Evolutionary conservation across 1,140 invertebrate genomes (phyloP), one percentile per base, ranked within the genome.

Genomic region (Scaptomyza hsui): DNA sequence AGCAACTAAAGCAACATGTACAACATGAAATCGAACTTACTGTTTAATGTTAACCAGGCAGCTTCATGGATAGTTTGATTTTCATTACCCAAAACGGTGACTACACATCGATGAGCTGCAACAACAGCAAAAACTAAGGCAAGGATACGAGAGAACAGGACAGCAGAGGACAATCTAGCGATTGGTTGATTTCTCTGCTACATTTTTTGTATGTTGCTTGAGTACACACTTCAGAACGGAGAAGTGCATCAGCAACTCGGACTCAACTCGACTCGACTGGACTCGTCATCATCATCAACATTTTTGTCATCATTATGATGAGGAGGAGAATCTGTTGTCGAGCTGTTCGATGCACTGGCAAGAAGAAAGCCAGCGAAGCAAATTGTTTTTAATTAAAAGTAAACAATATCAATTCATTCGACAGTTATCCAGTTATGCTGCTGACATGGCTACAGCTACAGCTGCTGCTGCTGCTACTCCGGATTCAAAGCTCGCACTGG

Each of bases 301-400:
- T 5, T 41, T 49, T 39, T 49, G 60, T 60, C 55, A 56, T 44
- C 63, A 60, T 59, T 55, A 19, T 42, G 32, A 67, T 59, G 12
- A 0, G 26, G 26, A 29, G 26, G 6, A 29, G 44, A 24, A 62
- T 57, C 29, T 26, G 26, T 29, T 29, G 57, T 57, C 42, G 56
- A 57, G 47, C 52, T 56, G 52, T 45, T 69, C 72, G 45, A 65
- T 76, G 67, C 81, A 71, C 47, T 73, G 81, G 81, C 81, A 81
- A 75, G 81, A 69, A 83, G 81, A 69, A 83, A 78, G 82, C 82
- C 82, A 86, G 82, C 81, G 81, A 82, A 88, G 81, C 81, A 86
- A 86, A 86, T 82, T 86, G 81, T 88, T 86, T 86, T 86, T 86
- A 86, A 86, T 86, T 86, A 86, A 86, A 86, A 86, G 81, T 72